A percentile compares a stretch with the other conserved stretches of the same genome.
phyloP scores from a whole-genome alignment of 2,888 invertebrate genomes.

The Caenorhabditis sp. region DNA sequence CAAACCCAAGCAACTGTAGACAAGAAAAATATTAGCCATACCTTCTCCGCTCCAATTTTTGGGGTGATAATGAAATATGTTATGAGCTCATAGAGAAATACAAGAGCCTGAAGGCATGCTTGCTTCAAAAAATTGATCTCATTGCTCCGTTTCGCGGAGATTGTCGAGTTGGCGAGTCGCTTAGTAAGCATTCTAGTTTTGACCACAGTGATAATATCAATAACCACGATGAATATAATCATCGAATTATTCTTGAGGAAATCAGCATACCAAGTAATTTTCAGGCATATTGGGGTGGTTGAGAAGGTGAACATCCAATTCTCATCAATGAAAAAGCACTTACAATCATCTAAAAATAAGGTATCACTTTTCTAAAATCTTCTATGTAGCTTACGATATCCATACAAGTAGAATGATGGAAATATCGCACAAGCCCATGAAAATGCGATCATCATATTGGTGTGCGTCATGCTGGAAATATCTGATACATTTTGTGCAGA shows the following conservation, averaged over 20 bases:
- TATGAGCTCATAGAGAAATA: conserved; percentile 45
- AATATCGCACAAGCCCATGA: conserved; percentile 37
- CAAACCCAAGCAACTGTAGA: conserved; percentile 47
- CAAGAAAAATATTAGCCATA: conserved; percentile 37
- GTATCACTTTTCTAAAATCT: too few species aligned
- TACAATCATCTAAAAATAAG: conserved; percentile 51
- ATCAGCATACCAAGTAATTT: conserved; percentile 48
- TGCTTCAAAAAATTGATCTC: conserved; percentile 50
- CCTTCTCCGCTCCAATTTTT: conserved; percentile 19
- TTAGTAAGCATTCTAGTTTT: conserved; percentile 35
- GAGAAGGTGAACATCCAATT: conserved; percentile 45
- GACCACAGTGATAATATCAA: conserved; percentile 44
- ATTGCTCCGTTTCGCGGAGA: conserved; percentile 1
- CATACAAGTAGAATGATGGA: conserved; percentile 43
- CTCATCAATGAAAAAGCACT: conserved; percentile 33
- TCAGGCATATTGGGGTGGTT: conserved; percentile 27
- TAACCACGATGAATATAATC: conserved; percentile 39
- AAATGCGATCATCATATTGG: conserved; percentile 29
- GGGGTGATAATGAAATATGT: conserved; percentile 45
- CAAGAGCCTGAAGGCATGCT: conserved; percentile 44
- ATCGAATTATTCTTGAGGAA: conserved; percentile 46
- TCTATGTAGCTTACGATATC: conserved; percentile 29
- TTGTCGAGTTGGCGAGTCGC: background rate
- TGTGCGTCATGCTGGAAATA: conserved; percentile 33
- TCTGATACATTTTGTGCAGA: too few species aligned